Evolutionary conservation across 1,140 invertebrate genomes (phyloP).

Genomic region (Brachionus sp.): DNA sequence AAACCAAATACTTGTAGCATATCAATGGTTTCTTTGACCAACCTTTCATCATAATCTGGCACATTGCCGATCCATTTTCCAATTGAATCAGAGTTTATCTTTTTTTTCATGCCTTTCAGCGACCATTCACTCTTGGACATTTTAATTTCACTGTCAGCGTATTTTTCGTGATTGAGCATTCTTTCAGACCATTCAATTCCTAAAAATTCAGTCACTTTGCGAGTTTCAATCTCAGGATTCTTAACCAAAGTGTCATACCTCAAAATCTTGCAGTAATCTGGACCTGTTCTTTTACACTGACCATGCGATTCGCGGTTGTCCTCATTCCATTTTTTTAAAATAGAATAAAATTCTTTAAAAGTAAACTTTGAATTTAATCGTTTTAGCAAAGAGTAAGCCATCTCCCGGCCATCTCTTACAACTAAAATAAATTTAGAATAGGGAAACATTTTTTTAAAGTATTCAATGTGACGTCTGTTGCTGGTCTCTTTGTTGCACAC

Average conservation of each 20-base stretch:
- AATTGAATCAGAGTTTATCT: background rate
- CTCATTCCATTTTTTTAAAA: background rate
- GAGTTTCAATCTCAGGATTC: background rate
- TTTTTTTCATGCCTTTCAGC: background rate
- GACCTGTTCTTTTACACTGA: background rate
- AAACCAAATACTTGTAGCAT: background rate
- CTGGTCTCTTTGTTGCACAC: background rate
- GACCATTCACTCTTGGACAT: background rate
- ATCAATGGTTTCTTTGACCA: background rate
- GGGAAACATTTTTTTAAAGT: background rate
- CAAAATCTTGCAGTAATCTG: background rate
- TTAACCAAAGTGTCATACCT: background rate
- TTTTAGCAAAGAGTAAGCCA: background rate
- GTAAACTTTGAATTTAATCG: background rate
- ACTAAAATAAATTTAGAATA: slow-evolving; percentile 5
- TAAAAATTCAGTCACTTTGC: background rate
- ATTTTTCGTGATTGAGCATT: background rate
- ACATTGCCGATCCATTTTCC: background rate
- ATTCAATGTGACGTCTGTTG: background rate
- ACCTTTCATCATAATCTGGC: background rate
- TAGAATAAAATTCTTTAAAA: background rate
- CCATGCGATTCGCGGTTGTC: background rate
- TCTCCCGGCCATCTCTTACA: background rate
- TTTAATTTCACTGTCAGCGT: background rate
- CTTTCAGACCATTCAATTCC: background rate